Conservation (phyloP, 2,888 invertebrate genomes). For the Trissolcus brochymenae region DNA sequence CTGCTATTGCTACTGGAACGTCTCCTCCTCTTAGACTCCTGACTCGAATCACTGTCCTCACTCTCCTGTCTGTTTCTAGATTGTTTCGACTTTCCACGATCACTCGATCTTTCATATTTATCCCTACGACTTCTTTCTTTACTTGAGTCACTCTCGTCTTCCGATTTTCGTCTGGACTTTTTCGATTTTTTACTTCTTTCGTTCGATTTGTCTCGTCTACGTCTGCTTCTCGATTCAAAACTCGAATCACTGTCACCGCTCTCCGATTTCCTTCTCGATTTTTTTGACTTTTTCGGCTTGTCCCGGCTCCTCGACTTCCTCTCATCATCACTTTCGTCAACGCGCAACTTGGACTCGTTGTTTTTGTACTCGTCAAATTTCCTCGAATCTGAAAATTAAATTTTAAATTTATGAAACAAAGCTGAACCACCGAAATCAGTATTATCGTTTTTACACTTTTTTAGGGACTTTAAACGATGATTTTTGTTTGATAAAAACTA, state of each 20-base stretch:
- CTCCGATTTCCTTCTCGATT: too few species aligned
- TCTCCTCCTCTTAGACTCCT: constrained; percentile 61
- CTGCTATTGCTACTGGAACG: constrained; percentile 62
- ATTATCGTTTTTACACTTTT: constrained; percentile 24
- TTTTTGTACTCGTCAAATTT: constrained; percentile 85
- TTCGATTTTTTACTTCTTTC: constrained; percentile 56
- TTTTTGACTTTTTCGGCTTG: neutral
- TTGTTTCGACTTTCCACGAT: constrained; percentile 59
- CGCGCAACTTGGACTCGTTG: constrained; percentile 69
- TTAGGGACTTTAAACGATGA: constrained; percentile 64
- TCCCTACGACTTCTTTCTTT: neutral
- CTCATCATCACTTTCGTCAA: constrained; percentile 52
- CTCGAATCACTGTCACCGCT: too few species aligned
- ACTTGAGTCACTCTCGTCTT: constrained; percentile 12
- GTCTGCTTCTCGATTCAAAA: constrained; percentile 57
- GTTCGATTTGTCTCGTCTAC: constrained; percentile 53
- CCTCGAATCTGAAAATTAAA: constrained; percentile 80
- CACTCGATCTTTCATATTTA: constrained; percentile 24
- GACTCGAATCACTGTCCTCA: constrained; percentile 56
- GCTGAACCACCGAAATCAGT: constrained; percentile 61
- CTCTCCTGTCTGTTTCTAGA: constrained; percentile 41
- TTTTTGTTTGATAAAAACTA: neutral
- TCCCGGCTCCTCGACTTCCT: constrained; percentile 31
- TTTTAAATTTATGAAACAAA: constrained; percentile 65
- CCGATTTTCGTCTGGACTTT: constrained; percentile 52